Percentiles rank a stretch among this genome's conserved stretches.
These are phyloP conservation scores for Centropus bengalensis DNA, from an alignment of 2,113 vertebrate genomes.

Conservation along the genomic window DNA sequence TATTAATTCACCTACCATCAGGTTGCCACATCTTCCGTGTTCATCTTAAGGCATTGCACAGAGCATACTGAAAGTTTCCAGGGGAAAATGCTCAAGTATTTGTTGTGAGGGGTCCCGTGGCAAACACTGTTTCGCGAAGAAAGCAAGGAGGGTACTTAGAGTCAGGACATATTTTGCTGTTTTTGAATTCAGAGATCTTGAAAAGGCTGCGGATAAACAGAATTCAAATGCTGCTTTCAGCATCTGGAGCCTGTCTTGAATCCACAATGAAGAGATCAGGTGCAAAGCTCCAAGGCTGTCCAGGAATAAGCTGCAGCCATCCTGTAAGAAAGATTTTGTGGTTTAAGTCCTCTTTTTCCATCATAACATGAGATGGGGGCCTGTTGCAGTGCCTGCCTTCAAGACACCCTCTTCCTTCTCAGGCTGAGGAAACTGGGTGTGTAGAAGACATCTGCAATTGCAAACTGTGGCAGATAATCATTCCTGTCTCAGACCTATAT, in stretches of 20 bases:
- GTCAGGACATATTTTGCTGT: not conserved
- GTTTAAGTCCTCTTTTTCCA: not conserved
- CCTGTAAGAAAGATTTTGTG: not conserved
- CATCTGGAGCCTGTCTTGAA: not conserved
- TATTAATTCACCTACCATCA: not conserved
- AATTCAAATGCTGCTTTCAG: not conserved
- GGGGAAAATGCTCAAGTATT: accelerated
- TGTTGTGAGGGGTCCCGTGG: not conserved
- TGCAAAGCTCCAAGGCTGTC: not conserved
- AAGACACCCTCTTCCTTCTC: not conserved
- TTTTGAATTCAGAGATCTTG: not conserved
- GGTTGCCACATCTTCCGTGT: not conserved
- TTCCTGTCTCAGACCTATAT: not conserved
- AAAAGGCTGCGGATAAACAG: not conserved
- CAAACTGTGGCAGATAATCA: not conserved
- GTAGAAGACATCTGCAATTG: accelerated
- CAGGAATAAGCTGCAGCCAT: not conserved
- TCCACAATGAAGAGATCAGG: not conserved
- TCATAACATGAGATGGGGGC: accelerated
- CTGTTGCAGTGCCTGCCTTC: not conserved
- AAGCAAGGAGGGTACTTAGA: not conserved
- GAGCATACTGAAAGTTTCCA: not conserved
- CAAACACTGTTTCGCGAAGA: not conserved
- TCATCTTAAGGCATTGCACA: not conserved
- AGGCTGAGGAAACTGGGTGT: not conserved